These are phyloP conservation scores for Salvelinus namaycush DNA, from an alignment of 2,113 vertebrate species.

Conservation along the genomic window DNA sequence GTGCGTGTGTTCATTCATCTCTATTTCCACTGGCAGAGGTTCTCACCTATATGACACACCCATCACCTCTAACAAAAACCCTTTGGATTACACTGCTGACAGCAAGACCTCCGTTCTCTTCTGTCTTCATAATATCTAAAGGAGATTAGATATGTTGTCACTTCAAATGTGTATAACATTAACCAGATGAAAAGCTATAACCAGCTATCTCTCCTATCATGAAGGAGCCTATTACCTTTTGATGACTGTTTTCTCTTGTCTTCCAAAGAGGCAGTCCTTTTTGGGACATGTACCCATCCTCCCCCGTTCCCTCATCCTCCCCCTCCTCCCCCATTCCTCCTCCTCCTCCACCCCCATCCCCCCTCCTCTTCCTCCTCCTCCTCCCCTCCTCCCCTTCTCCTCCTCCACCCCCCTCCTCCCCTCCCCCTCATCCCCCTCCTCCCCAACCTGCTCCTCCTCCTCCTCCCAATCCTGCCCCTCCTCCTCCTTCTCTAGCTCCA, in stretches of 20 bases:
- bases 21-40: neutral
- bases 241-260: neutral
- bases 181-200: neutral
- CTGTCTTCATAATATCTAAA: neutral
- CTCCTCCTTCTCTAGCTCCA: neutral
- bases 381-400: too few relatives aligned
- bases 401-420: too few relatives aligned
- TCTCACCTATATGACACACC: too few relatives aligned
- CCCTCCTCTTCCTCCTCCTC: too few relatives aligned
- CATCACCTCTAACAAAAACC: too few relatives aligned
- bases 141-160: too few relatives aligned
- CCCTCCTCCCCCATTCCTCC: neutral
- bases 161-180: too few relatives aligned
- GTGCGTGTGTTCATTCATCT: conserved; percentile 44
- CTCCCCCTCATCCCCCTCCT: too few relatives aligned
- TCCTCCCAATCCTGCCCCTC: too few relatives aligned
- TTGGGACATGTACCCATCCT: neutral
- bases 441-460: neutral
- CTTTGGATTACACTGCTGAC: too few relatives aligned
- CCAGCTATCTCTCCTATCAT: conserved; percentile 5
- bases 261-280: conserved; percentile 26
- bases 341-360: neutral
- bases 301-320: too few relatives aligned
- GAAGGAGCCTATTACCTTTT: neutral
- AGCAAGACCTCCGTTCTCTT: neutral